Percentiles rank a stretch among this genome's conserved stretches.
Evolutionary conservation across 2,888 invertebrate species (phyloP).

Genomic region (Zaprionus bogoriensis): DNA sequence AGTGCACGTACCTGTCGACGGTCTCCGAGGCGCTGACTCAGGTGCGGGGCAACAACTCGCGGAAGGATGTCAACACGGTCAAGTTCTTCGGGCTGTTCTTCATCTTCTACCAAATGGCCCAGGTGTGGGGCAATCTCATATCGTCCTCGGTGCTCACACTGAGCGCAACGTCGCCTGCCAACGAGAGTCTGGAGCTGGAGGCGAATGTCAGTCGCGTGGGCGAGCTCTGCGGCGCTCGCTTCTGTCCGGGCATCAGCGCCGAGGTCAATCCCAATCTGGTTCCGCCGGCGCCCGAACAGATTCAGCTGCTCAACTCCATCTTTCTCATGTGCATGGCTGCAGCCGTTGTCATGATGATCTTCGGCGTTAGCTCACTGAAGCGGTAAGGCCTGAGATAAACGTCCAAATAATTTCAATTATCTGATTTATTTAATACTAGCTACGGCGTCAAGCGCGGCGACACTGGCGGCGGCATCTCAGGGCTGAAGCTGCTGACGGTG

Average conservation of each 20-base stretch:
- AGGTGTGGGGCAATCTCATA: constrained; percentile 96
- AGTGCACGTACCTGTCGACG: constrained; percentile 95
- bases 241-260: constrained; percentile 86
- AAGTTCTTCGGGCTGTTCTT: constrained; percentile 97
- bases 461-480: constrained; percentile 86
- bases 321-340: constrained; percentile 91
- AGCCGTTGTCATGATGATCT: constrained; percentile 89
- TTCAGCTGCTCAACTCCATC: constrained; percentile 90
- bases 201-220: constrained; percentile 81
- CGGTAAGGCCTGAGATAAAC: constrained; percentile 84
- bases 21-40: constrained; percentile 90
- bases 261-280: constrained; percentile 87
- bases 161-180: constrained; percentile 38
- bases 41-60: constrained; percentile 85
- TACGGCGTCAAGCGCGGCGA: constrained; percentile 85
- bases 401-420: neutral
- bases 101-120: constrained; percentile 97
- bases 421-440: constrained; percentile 78
- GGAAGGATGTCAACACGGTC: constrained; percentile 91
- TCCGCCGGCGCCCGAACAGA: constrained; percentile 88
- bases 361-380: constrained; percentile 91
- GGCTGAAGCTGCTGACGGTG: constrained; percentile 87
- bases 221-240: constrained; percentile 89
- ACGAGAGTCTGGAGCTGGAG: constrained; percentile 47
- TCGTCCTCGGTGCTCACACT: constrained; percentile 87